Evolutionary conservation across 2,113 vertebrate genomes (phyloP).

Genomic region (Rattus rattus): DNA sequence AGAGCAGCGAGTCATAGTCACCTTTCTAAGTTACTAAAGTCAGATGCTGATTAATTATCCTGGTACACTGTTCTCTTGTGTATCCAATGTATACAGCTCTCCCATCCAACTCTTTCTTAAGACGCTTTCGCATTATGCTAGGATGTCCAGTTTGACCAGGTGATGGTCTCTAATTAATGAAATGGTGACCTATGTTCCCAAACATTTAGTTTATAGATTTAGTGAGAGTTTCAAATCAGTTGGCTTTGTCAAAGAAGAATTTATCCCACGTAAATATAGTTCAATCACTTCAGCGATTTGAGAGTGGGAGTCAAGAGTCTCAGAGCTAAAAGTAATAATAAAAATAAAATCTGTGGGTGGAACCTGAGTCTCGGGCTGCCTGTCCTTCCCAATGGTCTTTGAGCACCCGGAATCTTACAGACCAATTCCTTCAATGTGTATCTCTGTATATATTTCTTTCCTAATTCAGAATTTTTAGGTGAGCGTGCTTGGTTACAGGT

Average conservation of each 20-base stretch:
- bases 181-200: background rate
- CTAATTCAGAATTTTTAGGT: too few species aligned
- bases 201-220: background rate
- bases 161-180: rapidly evolving
- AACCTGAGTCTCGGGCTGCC: rapidly evolving
- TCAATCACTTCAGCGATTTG: background rate
- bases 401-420: rapidly evolving
- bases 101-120: background rate
- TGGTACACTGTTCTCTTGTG: background rate
- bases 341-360: background rate
- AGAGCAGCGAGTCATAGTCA: background rate
- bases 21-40: background rate
- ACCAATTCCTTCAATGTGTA: rapidly evolving
- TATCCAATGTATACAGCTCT: background rate
- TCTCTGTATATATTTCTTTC: background rate
- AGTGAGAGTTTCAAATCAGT: background rate
- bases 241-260: background rate
- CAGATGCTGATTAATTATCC: background rate
- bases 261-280: background rate
- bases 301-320: background rate
- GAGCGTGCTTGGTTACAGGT: background rate
- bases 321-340: background rate
- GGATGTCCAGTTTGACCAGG: background rate
- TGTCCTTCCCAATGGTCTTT: too few species aligned
- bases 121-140: background rate